Conservation (phyloP, 2,113 vertebrate genomes). For the Odocoileus hemionus region DNA sequence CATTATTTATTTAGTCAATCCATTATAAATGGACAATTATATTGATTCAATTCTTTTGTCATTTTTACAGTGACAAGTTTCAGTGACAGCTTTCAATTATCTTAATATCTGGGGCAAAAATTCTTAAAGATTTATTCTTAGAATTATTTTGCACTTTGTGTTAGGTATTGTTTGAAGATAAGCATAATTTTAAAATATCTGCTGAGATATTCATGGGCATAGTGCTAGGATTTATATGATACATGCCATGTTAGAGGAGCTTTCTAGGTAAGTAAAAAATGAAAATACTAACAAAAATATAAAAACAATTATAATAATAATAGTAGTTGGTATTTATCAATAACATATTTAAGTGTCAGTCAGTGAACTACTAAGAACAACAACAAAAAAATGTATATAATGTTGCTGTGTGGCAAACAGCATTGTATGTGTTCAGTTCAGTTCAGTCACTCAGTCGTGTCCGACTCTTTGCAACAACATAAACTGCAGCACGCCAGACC, state of each 20-base stretch:
- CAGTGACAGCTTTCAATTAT: neutral
- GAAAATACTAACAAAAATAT: neutral
- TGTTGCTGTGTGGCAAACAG: neutral
- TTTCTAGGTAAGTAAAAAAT: neutral
- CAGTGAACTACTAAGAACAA: neutral
- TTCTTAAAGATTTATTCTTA: neutral
- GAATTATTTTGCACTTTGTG: neutral
- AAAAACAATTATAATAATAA: neutral
- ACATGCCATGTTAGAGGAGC: neutral
- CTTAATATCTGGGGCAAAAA: neutral
- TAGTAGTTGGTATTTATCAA: neutral
- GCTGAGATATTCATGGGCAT: neutral
- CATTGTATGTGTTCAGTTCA: neutral
- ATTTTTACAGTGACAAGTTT: neutral
- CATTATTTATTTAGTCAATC: neutral
- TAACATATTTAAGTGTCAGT: neutral
- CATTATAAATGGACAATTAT: neutral
- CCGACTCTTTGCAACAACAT: too few relatives aligned
- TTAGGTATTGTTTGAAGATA: neutral
- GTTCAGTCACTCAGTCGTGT: too few relatives aligned
- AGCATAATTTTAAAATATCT: neutral
- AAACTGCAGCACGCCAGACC: too few relatives aligned
- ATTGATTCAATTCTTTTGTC: neutral
- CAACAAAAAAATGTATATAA: neutral
- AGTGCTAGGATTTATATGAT: neutral